Evolutionary conservation across 2,113 vertebrate species (phyloP).

Genomic region (Phylloscopus trochiloides): DNA sequence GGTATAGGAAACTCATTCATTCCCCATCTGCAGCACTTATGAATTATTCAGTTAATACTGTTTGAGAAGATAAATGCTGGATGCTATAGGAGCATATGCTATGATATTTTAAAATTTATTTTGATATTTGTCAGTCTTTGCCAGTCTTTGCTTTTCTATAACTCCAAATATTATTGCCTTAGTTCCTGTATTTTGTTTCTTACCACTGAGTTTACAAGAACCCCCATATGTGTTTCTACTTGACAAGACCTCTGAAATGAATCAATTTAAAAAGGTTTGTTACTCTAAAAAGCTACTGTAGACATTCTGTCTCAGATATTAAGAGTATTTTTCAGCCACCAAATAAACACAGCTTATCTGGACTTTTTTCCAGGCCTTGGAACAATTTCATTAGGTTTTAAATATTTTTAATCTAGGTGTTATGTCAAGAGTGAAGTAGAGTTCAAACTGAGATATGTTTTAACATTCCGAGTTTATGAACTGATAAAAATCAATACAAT

Average conservation of each 20-base stretch:
- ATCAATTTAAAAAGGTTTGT: neutral
- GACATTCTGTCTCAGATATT: neutral
- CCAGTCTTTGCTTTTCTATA: neutral
- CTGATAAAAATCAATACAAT: neutral
- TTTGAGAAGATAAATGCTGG: neutral
- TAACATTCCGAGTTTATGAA: neutral
- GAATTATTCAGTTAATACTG: neutral
- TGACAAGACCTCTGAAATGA: neutral
- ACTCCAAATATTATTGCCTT: neutral
- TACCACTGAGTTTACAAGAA: constrained; percentile 5
- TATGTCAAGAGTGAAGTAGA: neutral
- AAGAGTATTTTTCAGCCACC: neutral
- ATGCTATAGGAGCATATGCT: neutral
- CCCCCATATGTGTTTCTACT: neutral
- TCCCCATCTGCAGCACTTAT: neutral
- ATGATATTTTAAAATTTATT: neutral
- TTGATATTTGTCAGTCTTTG: neutral
- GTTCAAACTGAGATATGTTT: neutral
- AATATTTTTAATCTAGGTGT: neutral
- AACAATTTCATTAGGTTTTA: neutral
- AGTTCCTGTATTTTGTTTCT: neutral
- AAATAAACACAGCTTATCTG: neutral
- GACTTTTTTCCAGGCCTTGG: neutral
- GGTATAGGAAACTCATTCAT: neutral
- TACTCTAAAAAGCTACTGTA: neutral